Percentiles rank a stretch among this genome's conserved stretches.
Conservation (phyloP, 2,888 invertebrate genomes). For the Merodon equestris region DNA sequence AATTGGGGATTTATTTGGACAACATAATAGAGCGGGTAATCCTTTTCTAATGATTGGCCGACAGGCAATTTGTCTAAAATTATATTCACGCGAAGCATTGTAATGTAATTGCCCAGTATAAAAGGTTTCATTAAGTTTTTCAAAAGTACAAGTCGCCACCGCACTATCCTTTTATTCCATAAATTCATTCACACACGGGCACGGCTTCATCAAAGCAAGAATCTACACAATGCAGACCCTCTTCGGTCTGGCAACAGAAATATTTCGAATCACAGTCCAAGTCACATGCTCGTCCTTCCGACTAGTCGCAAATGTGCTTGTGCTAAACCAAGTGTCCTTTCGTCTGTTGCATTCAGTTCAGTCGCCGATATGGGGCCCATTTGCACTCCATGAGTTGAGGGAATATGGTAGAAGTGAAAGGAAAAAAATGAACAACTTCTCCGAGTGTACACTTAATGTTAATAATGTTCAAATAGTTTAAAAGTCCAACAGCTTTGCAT, state of each 20-base stretch:
- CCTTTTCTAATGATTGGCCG: too few species aligned
- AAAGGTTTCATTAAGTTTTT: too few species aligned
- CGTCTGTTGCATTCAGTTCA: slow-evolving; percentile 15
- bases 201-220: slow-evolving; percentile 53
- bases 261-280: slow-evolving; percentile 27
- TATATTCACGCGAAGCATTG: too few species aligned
- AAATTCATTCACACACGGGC: slow-evolving; percentile 24
- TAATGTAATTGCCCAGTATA: too few species aligned
- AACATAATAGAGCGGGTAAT: too few species aligned
- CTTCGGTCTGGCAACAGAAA: background rate
- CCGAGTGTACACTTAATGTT: slow-evolving; percentile 43
- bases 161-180: slow-evolving; percentile 27
- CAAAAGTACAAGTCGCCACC: too few species aligned
- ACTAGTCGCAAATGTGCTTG: background rate
- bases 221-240: slow-evolving; percentile 39
- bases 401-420: background rate
- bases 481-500: slow-evolving; percentile 53
- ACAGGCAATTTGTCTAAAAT: too few species aligned
- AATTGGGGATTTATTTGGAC: too few species aligned
- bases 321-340: slow-evolving; percentile 7
- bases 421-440: slow-evolving; percentile 38
- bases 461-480: slow-evolving; percentile 55
- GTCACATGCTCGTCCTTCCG: background rate
- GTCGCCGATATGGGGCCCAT: background rate
- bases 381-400: background rate